Conservation (phyloP, 2,113 vertebrate genomes). For the Thunnus thynnus region DNA sequence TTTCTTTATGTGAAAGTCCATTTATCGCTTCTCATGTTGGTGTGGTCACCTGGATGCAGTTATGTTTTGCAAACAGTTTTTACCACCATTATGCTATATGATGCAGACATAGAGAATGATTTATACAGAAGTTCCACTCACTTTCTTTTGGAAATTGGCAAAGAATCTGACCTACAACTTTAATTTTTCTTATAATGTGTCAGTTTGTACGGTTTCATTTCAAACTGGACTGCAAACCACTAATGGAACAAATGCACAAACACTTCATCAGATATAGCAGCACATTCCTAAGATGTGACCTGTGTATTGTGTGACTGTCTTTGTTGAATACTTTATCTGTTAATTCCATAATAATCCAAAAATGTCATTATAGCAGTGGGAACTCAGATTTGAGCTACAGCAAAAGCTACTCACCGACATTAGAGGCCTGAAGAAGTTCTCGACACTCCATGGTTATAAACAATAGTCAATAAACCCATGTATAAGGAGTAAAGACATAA, state of each 20-base stretch:
- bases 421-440: constrained; percentile 19
- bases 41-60: background rate
- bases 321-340: background rate
- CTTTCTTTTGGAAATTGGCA: background rate
- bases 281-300: background rate
- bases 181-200: background rate
- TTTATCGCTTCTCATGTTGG: background rate
- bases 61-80: background rate
- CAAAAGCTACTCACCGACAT: constrained; percentile 58
- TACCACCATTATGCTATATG: background rate
- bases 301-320: background rate
- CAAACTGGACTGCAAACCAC: background rate
- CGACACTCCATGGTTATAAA: constrained; percentile 46
- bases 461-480: constrained; percentile 25
- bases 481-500: background rate
- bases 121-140: too few species aligned
- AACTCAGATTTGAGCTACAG: background rate
- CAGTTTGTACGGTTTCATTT: background rate
- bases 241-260: background rate
- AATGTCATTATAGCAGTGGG: background rate
- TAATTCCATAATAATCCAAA: background rate
- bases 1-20: too few species aligned
- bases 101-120: background rate
- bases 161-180: background rate
- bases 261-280: background rate